phyloP scores from a whole-genome alignment of 2,797 vertebrate species.

The Phylloscopus collybita region DNA sequence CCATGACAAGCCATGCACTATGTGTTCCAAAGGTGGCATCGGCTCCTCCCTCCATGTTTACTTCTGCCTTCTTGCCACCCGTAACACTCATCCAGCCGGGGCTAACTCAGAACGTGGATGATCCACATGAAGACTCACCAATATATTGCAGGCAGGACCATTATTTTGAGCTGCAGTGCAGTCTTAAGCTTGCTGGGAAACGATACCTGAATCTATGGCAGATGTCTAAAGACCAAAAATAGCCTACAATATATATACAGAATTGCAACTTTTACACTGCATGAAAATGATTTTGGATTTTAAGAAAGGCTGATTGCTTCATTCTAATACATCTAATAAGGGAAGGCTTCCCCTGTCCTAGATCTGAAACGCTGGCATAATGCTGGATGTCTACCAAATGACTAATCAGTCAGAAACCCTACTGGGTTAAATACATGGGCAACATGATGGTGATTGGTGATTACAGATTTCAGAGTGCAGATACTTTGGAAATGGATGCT shows the following conservation, averaged over 20 bases:
- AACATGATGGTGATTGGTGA: background rate
- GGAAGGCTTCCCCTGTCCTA: background rate
- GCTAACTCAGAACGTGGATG: background rate
- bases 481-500: background rate
- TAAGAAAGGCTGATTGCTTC: background rate
- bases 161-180: background rate
- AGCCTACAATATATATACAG: background rate
- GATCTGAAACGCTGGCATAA: background rate
- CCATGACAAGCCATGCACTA: rapidly evolving
- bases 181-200: background rate
- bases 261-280: background rate
- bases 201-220: background rate
- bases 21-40: rapidly evolving
- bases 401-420: background rate
- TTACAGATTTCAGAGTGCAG: background rate
- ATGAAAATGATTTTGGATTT: background rate
- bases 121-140: background rate
- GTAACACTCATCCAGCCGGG: background rate
- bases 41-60: background rate
- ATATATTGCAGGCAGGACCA: background rate
- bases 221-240: background rate
- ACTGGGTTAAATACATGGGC: background rate
- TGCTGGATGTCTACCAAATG: background rate
- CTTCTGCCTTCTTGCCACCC: background rate
- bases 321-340: background rate